Conservation (phyloP, 1,140 invertebrate genomes). For the Drosophila equinoxialis region DNA sequence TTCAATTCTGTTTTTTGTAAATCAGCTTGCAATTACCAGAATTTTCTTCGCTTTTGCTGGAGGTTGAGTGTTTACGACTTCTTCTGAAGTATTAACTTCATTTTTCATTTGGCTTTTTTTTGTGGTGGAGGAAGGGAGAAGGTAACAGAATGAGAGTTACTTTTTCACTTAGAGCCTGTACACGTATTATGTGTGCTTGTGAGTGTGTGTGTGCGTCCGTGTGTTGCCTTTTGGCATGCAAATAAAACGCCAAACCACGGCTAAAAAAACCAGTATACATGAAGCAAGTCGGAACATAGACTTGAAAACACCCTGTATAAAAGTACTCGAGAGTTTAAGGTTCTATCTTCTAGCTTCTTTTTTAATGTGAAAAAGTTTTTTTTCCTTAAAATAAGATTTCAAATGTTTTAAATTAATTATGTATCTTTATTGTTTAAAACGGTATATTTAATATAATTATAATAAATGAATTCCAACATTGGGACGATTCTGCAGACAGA, state of each 20-base stretch:
- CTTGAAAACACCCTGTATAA: neutral
- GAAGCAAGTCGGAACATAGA: neutral
- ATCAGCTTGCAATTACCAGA: slow-evolving; percentile 77
- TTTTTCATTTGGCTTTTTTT: slow-evolving; percentile 74
- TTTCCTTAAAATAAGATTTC: too few species aligned
- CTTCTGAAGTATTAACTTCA: slow-evolving; percentile 74
- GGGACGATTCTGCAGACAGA: too few species aligned
- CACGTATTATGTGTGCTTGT: slow-evolving; percentile 14
- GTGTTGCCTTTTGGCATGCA: slow-evolving; percentile 74
- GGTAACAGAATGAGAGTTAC: slow-evolving; percentile 51
- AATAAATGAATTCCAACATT: too few species aligned
- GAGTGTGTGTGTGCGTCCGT: slow-evolving; percentile 35
- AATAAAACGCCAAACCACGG: slow-evolving; percentile 53
- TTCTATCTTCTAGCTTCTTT: too few species aligned
- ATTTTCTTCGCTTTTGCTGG: neutral
- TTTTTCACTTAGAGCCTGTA: slow-evolving; percentile 70
- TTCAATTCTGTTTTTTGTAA: slow-evolving; percentile 57
- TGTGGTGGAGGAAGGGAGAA: slow-evolving; percentile 60
- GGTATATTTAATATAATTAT: too few species aligned
- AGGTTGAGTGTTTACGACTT: slow-evolving; percentile 16
- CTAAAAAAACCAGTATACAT: neutral
- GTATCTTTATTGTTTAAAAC: too few species aligned
- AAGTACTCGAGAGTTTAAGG: too few species aligned
- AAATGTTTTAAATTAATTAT: too few species aligned
- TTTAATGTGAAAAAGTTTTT: too few species aligned